Evolutionary conservation across 2,888 invertebrate species (phyloP), one percentile per base, ranked within the genome.

Genomic region (Sympetrum striolatum): DNA sequence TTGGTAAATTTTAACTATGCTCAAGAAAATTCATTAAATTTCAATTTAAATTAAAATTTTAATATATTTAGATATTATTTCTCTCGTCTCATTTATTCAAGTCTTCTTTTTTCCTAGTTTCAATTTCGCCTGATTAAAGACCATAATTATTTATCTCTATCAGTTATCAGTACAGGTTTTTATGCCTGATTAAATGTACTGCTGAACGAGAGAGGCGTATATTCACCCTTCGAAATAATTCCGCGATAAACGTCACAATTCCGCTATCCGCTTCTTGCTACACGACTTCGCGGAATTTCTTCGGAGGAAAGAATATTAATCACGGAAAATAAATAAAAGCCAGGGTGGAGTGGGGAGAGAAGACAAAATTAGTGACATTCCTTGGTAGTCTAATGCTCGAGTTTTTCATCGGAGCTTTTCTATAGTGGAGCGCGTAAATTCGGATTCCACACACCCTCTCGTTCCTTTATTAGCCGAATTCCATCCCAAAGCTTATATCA

Each of bases 311-410:
- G 37, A 35, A 37, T 48, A 53, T 53, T 25, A 15, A 53, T 39
- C 53, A 25, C 81, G 25, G 44, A 14, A 44, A 44, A 48, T 25
- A 81, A 48, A 48, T 48, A 81, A 44, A 58, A 82, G 25, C 14
- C n/a, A n/a, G n/a, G n/a, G 14, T 18, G 58, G n/a, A 31, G 31
- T 8, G 44, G 44, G 81, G 6, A 35, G 82, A 82, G 82, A 73
- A 58, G 86, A 86, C 86, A 86, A 86, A 86, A 86, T 86, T 86
- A 86, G 86, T 60, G 86, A 86, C 86, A 86, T 86, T 86, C 86
- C 86, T 37, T 53, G 31, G 37, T 60, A 60, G 60, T 37, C 86
- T 86, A 58, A 86, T 64, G 60, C 86, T 37, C 86, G 10, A 60
- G 39, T 64, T 64, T 37, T 39, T 37, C 37, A 64, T 58, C 86